These are phyloP conservation scores for Cherax destructor DNA, from an alignment of 1,140 invertebrate genomes.

Conservation along the genomic window DNA sequence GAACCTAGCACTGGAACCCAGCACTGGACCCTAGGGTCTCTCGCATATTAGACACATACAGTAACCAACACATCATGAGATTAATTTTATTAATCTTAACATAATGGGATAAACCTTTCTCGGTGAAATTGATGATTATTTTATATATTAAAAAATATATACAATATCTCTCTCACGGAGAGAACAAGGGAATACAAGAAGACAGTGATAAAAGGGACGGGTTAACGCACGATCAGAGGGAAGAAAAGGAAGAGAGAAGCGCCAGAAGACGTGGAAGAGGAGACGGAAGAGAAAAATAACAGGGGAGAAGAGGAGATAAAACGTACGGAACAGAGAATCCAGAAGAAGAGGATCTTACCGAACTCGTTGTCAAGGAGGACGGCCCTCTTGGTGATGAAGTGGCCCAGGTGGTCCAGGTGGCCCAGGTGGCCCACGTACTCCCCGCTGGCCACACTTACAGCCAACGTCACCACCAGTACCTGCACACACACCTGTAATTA, in stretches of 20 bases:
- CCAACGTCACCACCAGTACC: background rate
- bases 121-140: no score
- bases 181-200: no score
- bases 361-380: background rate
- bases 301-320: background rate
- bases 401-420: background rate
- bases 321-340: background rate
- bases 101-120: no score
- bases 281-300: background rate
- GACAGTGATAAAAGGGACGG: no score
- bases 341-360: background rate
- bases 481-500: background rate
- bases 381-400: background rate
- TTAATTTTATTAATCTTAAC: no score
- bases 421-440: background rate
- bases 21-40: no score
- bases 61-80: no score
- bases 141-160: no score
- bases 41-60: no score
- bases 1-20: no score
- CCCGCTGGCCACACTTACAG: background rate
- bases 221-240: background rate
- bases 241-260: background rate
- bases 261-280: background rate
- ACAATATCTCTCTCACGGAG: no score